Conservation (phyloP, 2,113 vertebrate species). For the Channa argus region DNA sequence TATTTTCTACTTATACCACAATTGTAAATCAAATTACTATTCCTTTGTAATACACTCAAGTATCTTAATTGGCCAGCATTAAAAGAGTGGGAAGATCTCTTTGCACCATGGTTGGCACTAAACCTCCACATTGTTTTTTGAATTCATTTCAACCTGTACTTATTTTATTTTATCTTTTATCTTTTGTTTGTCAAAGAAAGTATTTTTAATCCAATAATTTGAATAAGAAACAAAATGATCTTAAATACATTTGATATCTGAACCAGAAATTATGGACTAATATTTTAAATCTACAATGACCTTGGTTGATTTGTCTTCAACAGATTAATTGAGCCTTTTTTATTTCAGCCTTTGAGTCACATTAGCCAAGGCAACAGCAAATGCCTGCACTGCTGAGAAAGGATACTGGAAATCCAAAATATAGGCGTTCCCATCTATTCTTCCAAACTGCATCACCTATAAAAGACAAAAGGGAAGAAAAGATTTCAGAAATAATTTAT, state of each 20-base stretch:
- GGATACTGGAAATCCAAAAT: constrained; percentile 99
- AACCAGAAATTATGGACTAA: constrained; percentile 30
- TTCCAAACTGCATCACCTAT: constrained; percentile 99
- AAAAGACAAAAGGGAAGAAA: background rate
- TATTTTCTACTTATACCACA: constrained; percentile 6
- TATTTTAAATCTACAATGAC: constrained; percentile 6
- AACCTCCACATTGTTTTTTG: constrained; percentile 21
- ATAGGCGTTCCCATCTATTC: constrained; percentile 98
- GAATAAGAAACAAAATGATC: constrained; percentile 29
- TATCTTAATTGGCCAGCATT: background rate
- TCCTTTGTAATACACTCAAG: constrained; percentile 19
- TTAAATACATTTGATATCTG: constrained; percentile 52
- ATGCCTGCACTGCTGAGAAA: constrained; percentile 98
- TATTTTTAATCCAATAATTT: constrained; percentile 26
- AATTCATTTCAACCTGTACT: constrained; percentile 28
- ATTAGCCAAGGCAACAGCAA: constrained; percentile 98
- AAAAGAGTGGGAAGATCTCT: constrained; percentile 20
- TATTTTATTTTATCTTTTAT: no score
- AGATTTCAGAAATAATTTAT: background rate
- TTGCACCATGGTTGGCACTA: constrained; percentile 17
- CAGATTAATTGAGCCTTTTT: constrained; percentile 58
- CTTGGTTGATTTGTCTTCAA: constrained; percentile 5
- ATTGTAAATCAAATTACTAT: constrained; percentile 16
- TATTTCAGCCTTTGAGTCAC: constrained; percentile 99
- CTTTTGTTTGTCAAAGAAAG: constrained; percentile 8